Evolutionary conservation across 2,888 invertebrate species (phyloP), one percentile per base, ranked within the genome.

Genomic region (Dynastes hyllus): DNA sequence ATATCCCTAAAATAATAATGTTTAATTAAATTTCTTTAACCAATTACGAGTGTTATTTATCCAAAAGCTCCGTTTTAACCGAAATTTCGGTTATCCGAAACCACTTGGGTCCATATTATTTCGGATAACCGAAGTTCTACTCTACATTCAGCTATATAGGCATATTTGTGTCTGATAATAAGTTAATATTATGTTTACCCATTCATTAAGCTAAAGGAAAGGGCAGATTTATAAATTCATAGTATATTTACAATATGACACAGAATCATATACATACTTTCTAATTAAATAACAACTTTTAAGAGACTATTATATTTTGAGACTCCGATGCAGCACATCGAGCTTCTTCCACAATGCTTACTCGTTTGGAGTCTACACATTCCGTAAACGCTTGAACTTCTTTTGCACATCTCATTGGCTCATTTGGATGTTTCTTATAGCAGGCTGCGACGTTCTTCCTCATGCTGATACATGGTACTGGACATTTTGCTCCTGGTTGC

Each of bases 331-430:
- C 58, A 51, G 69, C 22, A 58, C 58, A 58, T 58, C 73, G 51
- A 58, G 37, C 71, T 32, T 78, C 61, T 51, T 80, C 87, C 80
- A 90, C 87, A 76, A 89, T 84, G 6, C 86, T 86, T n/a, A 91
- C 88, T 78, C 92, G 91, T 83, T 91, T 90, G 83, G 89, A 86
- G 85, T 92, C 92, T 16, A 93, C 92, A 84, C 93, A 93, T 82
- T 91, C 90, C 73, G 91, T 90, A 86, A 93, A 93, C 80, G 91
- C 91, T 84, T 91, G 88, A 0, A 93, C 93, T 84, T 92, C 89
- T 81, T 90, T 90, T 1, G 92, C 90, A 88, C 93, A 93, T 79
- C 90, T 90, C 79, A 93, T 88, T 13, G 92, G 91, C 85, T 92
- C 91, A 69, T 90, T 90, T 4, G 92, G 91, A 90, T 93, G 86